Evolutionary conservation across 2,113 vertebrate genomes (phyloP).

Genomic region (Equus przewalskii): DNA sequence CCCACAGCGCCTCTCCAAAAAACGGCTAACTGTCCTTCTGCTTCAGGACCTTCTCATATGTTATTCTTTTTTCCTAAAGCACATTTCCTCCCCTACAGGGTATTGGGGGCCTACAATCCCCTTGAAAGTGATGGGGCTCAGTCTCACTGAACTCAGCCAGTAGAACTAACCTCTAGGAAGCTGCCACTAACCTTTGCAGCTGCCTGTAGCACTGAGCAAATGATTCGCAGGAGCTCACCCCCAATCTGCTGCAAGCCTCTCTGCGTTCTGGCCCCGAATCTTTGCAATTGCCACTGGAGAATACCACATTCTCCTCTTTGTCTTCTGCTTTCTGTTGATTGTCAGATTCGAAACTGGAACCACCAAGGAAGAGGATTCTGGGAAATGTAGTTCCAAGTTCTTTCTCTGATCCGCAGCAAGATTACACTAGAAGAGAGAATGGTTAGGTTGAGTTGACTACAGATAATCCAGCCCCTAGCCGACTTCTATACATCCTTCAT

Average conservation of each 20-base stretch:
- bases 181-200: neutral
- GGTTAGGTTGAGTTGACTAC: neutral
- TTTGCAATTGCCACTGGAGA: neutral
- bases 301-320: neutral
- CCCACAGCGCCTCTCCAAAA: neutral
- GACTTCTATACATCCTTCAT: neutral
- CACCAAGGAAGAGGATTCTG: neutral
- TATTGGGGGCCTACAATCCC: neutral
- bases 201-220: neutral
- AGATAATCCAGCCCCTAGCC: neutral
- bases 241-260: neutral
- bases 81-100: neutral
- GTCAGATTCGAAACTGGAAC: neutral
- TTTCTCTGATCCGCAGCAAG: neutral
- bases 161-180: neutral
- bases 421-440: neutral
- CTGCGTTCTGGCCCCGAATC: neutral
- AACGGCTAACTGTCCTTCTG: neutral
- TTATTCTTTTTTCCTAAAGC: neutral
- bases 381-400: neutral
- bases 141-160: neutral
- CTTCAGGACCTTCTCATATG: neutral
- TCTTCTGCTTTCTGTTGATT: neutral
- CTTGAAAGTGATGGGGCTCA: neutral
- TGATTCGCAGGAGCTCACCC: neutral